Base-by-base conservation (phyloP, 2,888 invertebrate species). In the Aelia acuminata region DNA sequence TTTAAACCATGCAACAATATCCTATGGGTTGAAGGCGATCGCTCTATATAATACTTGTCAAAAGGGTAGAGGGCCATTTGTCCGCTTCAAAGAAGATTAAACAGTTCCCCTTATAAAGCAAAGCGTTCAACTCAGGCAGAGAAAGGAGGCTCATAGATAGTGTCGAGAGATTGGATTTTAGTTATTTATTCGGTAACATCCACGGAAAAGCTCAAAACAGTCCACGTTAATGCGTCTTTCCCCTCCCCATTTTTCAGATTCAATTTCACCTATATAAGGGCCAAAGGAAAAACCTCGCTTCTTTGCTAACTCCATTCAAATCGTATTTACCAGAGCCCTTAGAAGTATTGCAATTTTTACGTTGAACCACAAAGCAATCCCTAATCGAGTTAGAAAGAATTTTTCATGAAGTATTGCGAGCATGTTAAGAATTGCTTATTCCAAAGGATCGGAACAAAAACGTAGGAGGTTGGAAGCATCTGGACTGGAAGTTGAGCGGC, bases 91-190 rank as follows among this genome's bases (percentile, higher is more conserved):
- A 63, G 63, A 15, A 63, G 63, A 63, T 63, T 63, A 31, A 63
- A 63, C 31, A 63, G 63, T 31, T 63, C 63, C 63, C 31, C 31
- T 63, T 63, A 31, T 63, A 63, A 63, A 63, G 63, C 63, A 63
- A 63, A 63, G 63, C 63, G 31, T 31, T 63, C 18, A 26, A 18
- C 3, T 15, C 26, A 3, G 13, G 31, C 31, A 13, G 1, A 31
- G 26, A 31, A 31, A 31, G 63, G 31, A 31, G 63, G 63, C 31
- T 63, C 63, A 63, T 63, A 63, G 80, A 80, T 43, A 80, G 80
- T 80, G 39, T 80, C 43, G 39, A 80, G 80, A 80, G 80, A 80
- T 80, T 80, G 80, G 39, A 80, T 80, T 80, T 43, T 80, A 43
- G 80, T 80, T 80, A 80, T 80, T 80, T 80, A 80, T n/a, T n/a